Percentiles rank a stretch among this genome's conserved stretches.
Evolutionary conservation across 1,140 invertebrate genomes (phyloP).

Genomic region (Psix sp.): DNA sequence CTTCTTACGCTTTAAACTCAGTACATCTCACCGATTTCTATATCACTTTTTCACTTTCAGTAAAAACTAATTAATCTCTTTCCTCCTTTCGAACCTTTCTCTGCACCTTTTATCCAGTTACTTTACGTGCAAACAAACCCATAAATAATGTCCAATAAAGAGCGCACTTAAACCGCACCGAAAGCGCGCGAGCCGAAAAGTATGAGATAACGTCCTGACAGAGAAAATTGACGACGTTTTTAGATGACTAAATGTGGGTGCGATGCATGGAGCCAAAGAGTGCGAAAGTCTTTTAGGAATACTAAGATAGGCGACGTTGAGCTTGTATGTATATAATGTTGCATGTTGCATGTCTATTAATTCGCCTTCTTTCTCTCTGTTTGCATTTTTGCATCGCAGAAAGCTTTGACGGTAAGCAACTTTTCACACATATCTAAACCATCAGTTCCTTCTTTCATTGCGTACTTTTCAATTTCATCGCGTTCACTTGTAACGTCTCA

Average conservation of each 20-base stretch:
- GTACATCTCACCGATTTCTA: too few species aligned
- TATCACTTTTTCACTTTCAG: too few species aligned
- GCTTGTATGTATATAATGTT: constrained; percentile 75
- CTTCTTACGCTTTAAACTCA: too few species aligned
- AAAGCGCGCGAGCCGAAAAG: constrained; percentile 9
- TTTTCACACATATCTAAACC: constrained; percentile 23
- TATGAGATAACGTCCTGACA: constrained; percentile 45
- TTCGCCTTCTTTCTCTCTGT: constrained; percentile 59
- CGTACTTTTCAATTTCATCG: too few species aligned
- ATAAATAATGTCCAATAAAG: too few species aligned
- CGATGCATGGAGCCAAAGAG: constrained; percentile 74
- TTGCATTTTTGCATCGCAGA: constrained; percentile 65
- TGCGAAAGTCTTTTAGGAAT: constrained; percentile 74
- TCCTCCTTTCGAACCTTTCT: too few species aligned
- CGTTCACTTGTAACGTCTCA: too few species aligned
- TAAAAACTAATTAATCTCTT: too few species aligned
- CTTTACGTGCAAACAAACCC: too few species aligned
- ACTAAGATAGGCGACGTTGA: constrained; percentile 75
- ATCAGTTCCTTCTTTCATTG: too few species aligned
- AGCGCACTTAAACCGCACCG: neutral
- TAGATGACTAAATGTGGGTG: constrained; percentile 76
- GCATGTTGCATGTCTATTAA: constrained; percentile 73
- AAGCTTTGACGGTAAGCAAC: constrained; percentile 73
- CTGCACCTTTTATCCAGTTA: too few species aligned
- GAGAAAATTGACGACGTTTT: constrained; percentile 69